Evolutionary conservation across 2,888 invertebrate species (phyloP).

Genomic region (Callimorpha dominula): DNA sequence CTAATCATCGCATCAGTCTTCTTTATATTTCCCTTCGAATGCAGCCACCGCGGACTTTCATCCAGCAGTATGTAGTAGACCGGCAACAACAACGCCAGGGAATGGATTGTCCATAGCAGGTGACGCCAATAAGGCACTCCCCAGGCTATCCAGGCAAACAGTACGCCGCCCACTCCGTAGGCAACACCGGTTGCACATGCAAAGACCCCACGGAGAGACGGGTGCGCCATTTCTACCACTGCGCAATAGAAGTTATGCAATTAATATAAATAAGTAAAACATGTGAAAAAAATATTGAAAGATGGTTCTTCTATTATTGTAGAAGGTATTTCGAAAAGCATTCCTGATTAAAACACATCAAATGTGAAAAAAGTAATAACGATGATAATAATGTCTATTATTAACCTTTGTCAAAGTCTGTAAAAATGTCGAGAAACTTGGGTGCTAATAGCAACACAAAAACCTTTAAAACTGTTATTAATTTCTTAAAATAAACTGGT

Average conservation of each 20-base stretch:
- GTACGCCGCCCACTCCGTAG: constrained; percentile 86
- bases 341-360: too few relatives aligned
- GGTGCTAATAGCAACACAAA: too few relatives aligned
- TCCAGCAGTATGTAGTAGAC: constrained; percentile 89
- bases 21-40: constrained; percentile 86
- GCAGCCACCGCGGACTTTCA: constrained; percentile 92
- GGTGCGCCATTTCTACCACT: constrained; percentile 78
- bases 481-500: too few relatives aligned
- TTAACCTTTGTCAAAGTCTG: too few relatives aligned
- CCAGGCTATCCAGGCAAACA: constrained; percentile 71
- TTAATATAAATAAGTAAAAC: too few relatives aligned
- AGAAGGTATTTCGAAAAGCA: too few relatives aligned
- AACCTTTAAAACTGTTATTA: too few relatives aligned
- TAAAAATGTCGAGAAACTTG: too few relatives aligned
- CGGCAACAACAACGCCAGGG: constrained; percentile 89
- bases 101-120: constrained; percentile 88
- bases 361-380: too few relatives aligned
- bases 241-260: constrained; percentile 8
- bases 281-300: too few relatives aligned
- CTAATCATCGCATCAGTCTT: constrained; percentile 87
- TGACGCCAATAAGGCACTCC: constrained; percentile 89
- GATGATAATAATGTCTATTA: too few relatives aligned
- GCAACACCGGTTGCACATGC: constrained; percentile 77
- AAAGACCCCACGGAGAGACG: constrained; percentile 74
- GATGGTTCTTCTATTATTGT: too few relatives aligned